Evolutionary conservation across 2,797 vertebrate species (phyloP), one percentile per base, ranked within the genome.

Genomic region (Morelia viridis): DNA sequence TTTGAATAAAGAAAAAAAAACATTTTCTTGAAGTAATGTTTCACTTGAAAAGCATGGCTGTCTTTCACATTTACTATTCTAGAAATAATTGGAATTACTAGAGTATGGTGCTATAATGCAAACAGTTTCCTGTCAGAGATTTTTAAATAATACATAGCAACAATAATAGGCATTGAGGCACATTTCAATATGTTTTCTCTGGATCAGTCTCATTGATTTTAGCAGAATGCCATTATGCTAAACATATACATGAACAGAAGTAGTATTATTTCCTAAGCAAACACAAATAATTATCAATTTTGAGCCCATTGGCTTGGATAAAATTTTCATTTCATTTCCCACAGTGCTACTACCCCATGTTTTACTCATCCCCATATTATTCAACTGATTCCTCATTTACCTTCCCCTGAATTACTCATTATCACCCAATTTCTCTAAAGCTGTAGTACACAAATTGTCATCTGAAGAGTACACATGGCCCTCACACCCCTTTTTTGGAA

Each of bases 1-100:
- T 85, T 56, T 85, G 56, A 91, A 93, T 24, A 65, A 93, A 93
- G 88, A 57, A 19, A 71, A 87, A 60, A 84, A 91, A 26, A 53
- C 53, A 56, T 65, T 57, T 60, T 86, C 13, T 57, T 86, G 65
- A 90, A 85, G 2, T 50, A 58, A 31, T 85, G 5, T 93, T 17
- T 41, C 15, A 46, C n/a, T 89, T 71, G 35, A 13, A 88, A 85
- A 85, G 71, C 6, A 35, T 85, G 22, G 24, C 41, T 7, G 84
- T 88, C 26, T 71, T 84, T 57, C 68, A 90, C 31, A 89, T 10
- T 17, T 84, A 57, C 50, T 89, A 57, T 65, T 89, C 53, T 84
- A 35, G 26, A 89, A 91, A 61, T 89, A 85, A 26, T 85, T 93
- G 65, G 80, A 24, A 76, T 85, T 86, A 87, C 41, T 87, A 60